Evolutionary conservation across 2,113 vertebrate genomes (phyloP), one percentile per base, ranked within the genome.

Genomic region (Hyaena hyaena): DNA sequence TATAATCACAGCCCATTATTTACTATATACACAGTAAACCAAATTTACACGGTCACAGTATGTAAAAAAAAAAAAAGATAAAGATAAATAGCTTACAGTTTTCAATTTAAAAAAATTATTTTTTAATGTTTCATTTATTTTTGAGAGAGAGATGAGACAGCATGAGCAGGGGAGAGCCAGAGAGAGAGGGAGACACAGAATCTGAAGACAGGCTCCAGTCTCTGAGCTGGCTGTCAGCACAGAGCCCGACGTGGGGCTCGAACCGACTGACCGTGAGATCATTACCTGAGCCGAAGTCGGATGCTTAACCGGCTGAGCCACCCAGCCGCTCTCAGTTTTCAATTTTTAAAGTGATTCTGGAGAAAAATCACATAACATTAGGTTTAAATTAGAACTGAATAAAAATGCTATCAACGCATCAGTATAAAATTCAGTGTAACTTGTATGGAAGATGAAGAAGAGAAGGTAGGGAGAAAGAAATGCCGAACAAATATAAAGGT

Each of bases 381-480:
- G 14, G 17, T 48, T 82, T 74, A 61, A 23, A 79, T 31, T 84
- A 65, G 11, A 86, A 71, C 5, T 35, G 61, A 53, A 65, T 61
- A 39, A 21, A 92, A 96, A 61, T 77, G 10, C 48, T 87, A 74
- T 69, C 50, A 71, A 48, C 2, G 0, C 53, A 31, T 4, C 6
- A 61, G 26, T 43, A 63, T 53, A 77, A 92, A 92, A 39, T 43
- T 50, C 24, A 15, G 4, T 14, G 6, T 48, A 74, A 76, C 26
- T 68, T 90, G 39, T 17, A 55, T 58, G 7, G 5, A 88, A n/a
- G 35, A 9, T 48, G 24, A 17, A 50, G 88, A 76, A n/a, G 79
- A 4, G 1, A 50, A 68, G 10, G 16, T 26, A 74, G 0, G 0
- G 0, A 0, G 0, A 45, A 39, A 65, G 39, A n/a, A 26, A 53